Conservation (phyloP, 2,888 invertebrate genomes). For the Iselma pallidipennis region DNA sequence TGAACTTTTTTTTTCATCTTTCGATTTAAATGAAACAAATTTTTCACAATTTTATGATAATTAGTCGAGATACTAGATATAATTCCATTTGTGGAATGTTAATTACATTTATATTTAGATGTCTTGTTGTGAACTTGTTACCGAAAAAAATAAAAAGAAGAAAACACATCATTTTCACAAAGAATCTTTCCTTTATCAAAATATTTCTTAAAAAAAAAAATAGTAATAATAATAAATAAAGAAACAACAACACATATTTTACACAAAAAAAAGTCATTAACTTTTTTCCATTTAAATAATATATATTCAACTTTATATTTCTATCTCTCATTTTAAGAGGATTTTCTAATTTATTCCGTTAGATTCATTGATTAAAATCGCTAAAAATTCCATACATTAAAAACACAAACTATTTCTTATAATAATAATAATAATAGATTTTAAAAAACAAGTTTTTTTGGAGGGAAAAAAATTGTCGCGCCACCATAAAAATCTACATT, state of each 20-base stretch:
- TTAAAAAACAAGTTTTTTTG: slow-evolving; percentile 12
- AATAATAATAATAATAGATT: neutral
- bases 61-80: slow-evolving; percentile 20
- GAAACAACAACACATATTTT: neutral
- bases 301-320: too few species aligned
- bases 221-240: neutral
- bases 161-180: too few species aligned
- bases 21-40: neutral
- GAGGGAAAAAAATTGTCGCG: too few species aligned
- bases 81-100: slow-evolving; percentile 28
- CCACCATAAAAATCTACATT: slow-evolving; percentile 9
- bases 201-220: neutral
- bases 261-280: neutral
- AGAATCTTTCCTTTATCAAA: too few species aligned
- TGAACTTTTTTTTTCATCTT: too few species aligned
- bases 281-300: too few species aligned
- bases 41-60: slow-evolving; percentile 29
- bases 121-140: slow-evolving; percentile 8
- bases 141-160: neutral
- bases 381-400: neutral
- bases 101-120: slow-evolving; percentile 30
- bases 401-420: neutral
- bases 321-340: neutral
- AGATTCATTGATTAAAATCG: neutral
- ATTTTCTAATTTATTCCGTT: neutral